A percentile compares a stretch with the other conserved stretches of the same genome.
Evolutionary conservation across 2,888 invertebrate species (phyloP).

Genomic region (Alloscopus bannaensis): DNA sequence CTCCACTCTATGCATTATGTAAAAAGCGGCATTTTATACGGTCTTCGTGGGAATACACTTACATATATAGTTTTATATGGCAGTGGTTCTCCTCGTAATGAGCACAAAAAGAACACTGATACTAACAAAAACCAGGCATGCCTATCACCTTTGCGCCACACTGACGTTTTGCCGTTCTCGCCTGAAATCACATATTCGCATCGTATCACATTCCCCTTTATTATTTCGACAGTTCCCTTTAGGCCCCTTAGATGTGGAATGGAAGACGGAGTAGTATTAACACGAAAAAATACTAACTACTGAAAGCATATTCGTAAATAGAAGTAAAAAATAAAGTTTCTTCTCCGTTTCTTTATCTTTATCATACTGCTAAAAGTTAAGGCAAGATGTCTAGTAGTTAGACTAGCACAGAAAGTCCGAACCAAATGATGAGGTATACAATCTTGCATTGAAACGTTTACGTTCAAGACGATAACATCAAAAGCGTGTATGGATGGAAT

Average conservation of each 20-base stretch:
- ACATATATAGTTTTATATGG: too few relatives aligned
- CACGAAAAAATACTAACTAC: slow-evolving; percentile 20
- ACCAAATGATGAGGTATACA: too few relatives aligned
- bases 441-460: slow-evolving; percentile 10
- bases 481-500: background rate
- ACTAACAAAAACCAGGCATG: background rate
- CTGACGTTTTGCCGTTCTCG: background rate
- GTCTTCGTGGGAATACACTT: too few relatives aligned
- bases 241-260: slow-evolving; percentile 27
- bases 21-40: background rate
- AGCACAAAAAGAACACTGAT: slow-evolving; percentile 18
- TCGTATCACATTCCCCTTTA: slow-evolving; percentile 47
- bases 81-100: too few relatives aligned
- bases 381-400: too few relatives aligned
- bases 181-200: slow-evolving; percentile 9
- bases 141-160: background rate
- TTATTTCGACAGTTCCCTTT: slow-evolving; percentile 59
- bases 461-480: slow-evolving; percentile 22
- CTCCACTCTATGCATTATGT: background rate
- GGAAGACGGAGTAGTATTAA: slow-evolving; percentile 12
- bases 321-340: too few relatives aligned
- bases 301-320: background rate
- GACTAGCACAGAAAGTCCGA: too few relatives aligned
- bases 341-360: too few relatives aligned
- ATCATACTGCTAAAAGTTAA: too few relatives aligned